phyloP scores from a whole-genome alignment of 2,888 invertebrate genomes.

The Fabriciana adippe region DNA sequence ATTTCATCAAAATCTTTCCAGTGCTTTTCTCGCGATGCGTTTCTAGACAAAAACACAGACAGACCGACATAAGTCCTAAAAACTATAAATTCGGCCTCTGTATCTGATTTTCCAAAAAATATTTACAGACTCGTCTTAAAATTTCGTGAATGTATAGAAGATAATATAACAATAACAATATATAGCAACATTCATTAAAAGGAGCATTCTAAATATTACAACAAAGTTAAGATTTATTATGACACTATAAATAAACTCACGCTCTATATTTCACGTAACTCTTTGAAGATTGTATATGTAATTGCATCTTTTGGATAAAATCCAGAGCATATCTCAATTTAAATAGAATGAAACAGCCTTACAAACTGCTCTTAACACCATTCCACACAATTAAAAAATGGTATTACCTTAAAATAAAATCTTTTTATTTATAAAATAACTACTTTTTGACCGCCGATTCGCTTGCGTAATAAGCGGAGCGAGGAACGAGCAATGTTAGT shows the following conservation, averaged over 20 bases:
- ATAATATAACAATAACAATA: too few species aligned
- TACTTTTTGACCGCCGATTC: too few species aligned
- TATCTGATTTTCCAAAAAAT: too few species aligned
- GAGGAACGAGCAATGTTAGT: too few species aligned
- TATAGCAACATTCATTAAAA: background rate
- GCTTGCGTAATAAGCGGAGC: too few species aligned
- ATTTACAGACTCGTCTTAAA: too few species aligned
- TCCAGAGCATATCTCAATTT: conserved; percentile 27
- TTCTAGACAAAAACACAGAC: too few species aligned
- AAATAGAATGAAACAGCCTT: conserved; percentile 13
- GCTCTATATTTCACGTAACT: conserved; percentile 33
- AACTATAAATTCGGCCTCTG: too few species aligned
- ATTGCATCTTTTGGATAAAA: conserved; percentile 32
- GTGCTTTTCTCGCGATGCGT: too few species aligned
- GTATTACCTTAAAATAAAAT: conserved; percentile 15
- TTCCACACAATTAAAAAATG: conserved; percentile 20
- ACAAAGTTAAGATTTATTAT: conserved; percentile 23
- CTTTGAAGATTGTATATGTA: conserved; percentile 24
- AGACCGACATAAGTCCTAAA: too few species aligned
- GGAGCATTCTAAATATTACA: conserved; percentile 10
- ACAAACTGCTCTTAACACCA: conserved; percentile 22
- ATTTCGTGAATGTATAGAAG: too few species aligned
- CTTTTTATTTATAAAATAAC: background rate
- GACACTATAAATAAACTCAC: conserved; percentile 26
- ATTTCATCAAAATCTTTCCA: too few species aligned